These are phyloP conservation scores for Paramisgurnus dabryanus DNA, from an alignment of 2,113 vertebrate genomes.

Conservation along the genomic window DNA sequence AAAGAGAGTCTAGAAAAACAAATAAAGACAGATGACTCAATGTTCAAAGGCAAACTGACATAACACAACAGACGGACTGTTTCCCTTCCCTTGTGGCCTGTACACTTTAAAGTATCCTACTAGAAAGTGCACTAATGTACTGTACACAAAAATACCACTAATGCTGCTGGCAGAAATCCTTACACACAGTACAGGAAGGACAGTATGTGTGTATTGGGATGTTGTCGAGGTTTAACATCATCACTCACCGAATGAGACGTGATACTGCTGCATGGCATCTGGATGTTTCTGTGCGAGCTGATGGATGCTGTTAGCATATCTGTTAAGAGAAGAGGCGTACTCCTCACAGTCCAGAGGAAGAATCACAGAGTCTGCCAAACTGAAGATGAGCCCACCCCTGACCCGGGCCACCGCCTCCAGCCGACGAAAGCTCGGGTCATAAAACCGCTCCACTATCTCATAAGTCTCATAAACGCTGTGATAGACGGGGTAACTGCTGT, in stretches of 20 bases:
- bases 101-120: too few relatives aligned
- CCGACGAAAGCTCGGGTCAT: conserved; percentile 86
- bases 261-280: conserved; percentile 67
- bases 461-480: conserved; percentile 95
- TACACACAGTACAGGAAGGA: not conserved
- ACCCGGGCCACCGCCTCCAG: conserved; percentile 84
- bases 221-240: too few relatives aligned
- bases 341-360: conserved; percentile 85
- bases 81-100: too few relatives aligned
- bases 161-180: too few relatives aligned
- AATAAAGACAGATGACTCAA: too few relatives aligned
- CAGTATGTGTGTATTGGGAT: not conserved
- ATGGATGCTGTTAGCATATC: conserved; percentile 79
- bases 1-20: conserved; percentile 79
- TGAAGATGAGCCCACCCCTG: conserved; percentile 83
- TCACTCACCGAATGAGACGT: conserved; percentile 87
- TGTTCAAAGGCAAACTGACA: too few relatives aligned
- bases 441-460: conserved; percentile 89
- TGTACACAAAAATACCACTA: too few relatives aligned
- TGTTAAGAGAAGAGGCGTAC: conserved; percentile 81
- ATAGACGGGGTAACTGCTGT: conserved; percentile 93
- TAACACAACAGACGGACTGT: too few relatives aligned
- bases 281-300: conserved; percentile 75
- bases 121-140: too few relatives aligned
- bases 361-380: conserved; percentile 82